Conservation (phyloP, 2,113 vertebrate genomes). For the Electrona antarctica region DNA sequence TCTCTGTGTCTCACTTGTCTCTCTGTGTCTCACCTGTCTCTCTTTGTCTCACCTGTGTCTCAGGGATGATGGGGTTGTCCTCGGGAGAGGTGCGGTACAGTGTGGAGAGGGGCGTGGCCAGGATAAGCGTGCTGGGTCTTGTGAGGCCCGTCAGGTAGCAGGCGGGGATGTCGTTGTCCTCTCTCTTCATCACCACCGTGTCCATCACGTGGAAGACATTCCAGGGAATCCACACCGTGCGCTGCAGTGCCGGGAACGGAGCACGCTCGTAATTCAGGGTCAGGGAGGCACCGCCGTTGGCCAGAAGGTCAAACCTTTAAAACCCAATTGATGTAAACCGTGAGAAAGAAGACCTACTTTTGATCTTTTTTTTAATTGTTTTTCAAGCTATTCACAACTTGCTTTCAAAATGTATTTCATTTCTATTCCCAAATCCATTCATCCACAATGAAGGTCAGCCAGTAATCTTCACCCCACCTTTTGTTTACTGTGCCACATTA, state of each 20-base stretch:
- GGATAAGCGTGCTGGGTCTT: conserved; percentile 88
- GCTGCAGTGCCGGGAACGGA: conserved; percentile 89
- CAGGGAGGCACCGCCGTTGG: conserved; percentile 91
- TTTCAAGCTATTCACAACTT: too few relatives aligned
- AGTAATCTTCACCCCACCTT: too few relatives aligned
- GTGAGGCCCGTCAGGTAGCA: conserved; percentile 93
- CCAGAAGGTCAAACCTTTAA: conserved; percentile 93
- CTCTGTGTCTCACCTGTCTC: conserved; percentile 98
- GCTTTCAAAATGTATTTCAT: too few relatives aligned
- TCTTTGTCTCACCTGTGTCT: conserved; percentile 95
- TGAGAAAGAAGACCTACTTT: too few relatives aligned
- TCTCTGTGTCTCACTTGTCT: conserved; percentile 91
- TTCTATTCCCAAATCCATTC: too few relatives aligned
- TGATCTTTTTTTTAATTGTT: too few relatives aligned
- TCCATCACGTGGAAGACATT: conserved; percentile 97
- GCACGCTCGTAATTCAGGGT: conserved; percentile 92
- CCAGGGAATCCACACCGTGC: conserved; percentile 97
- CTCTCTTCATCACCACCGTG: conserved; percentile 96
- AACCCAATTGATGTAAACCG: not conserved
- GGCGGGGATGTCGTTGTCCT: conserved; percentile 93
- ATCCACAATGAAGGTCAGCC: too few relatives aligned
- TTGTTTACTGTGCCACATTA: too few relatives aligned
- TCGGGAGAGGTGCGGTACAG: conserved; percentile 92
- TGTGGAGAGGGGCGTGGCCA: conserved; percentile 92
- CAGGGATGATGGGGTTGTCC: conserved; percentile 93